Percentiles rank a stretch among this genome's conserved stretches.
Conservation (phyloP, 1,140 invertebrate genomes). For the Heliconius hewitsoni region DNA sequence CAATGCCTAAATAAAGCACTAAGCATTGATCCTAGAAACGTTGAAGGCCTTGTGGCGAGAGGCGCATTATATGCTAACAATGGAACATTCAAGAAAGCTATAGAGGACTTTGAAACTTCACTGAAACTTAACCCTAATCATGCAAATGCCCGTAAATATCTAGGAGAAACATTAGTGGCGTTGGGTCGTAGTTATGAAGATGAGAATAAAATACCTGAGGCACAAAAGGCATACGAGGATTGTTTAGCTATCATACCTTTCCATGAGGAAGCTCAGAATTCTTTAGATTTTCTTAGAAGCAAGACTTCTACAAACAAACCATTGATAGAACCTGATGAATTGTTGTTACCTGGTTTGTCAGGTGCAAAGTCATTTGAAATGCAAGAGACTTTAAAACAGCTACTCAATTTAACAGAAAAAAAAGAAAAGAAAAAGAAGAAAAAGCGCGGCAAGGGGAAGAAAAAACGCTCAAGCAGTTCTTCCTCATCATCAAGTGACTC, state of each 20-base stretch:
- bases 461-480: conserved; percentile 85
- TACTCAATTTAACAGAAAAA: conserved; percentile 82
- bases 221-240: conserved; percentile 91
- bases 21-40: conserved; percentile 94
- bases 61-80: conserved; percentile 97
- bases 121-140: conserved; percentile 93
- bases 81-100: conserved; percentile 95
- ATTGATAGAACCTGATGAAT: conserved; percentile 83
- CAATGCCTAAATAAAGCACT: conserved; percentile 97
- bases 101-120: conserved; percentile 96
- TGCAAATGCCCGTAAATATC: conserved; percentile 96
- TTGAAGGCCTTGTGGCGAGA: conserved; percentile 95
- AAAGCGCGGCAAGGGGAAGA: conserved; percentile 86
- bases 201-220: conserved; percentile 92
- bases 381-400: conserved; percentile 84
- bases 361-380: conserved; percentile 82
- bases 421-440: conserved; percentile 89
- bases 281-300: conserved; percentile 88
- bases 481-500: conserved; percentile 85
- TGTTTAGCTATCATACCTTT: conserved; percentile 90
- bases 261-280: conserved; percentile 92
- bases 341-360: conserved; percentile 81
- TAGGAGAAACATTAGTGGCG: conserved; percentile 95
- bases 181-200: conserved; percentile 91
- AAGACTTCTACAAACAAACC: conserved; percentile 83